Evolutionary conservation across 1,140 invertebrate species (phyloP).

Genomic region (Diprion similis): DNA sequence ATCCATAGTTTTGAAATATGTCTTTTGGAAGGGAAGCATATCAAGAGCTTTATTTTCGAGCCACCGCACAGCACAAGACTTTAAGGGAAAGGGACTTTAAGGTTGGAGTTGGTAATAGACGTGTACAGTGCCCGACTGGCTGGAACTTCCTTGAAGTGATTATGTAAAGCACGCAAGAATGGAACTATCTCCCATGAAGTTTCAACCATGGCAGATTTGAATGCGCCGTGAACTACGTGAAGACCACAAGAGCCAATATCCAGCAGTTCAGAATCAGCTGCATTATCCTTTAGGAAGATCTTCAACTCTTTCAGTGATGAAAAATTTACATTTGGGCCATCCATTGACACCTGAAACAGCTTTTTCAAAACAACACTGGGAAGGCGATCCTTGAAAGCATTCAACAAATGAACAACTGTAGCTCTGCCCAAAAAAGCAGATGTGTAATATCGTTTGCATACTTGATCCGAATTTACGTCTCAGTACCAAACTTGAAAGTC

Average conservation of each 20-base stretch:
- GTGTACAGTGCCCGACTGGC: constrained; percentile 23
- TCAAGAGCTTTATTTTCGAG: constrained; percentile 27
- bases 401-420: constrained; percentile 27
- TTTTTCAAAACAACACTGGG: constrained; percentile 20
- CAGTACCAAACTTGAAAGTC: constrained; percentile 18
- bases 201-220: constrained; percentile 23
- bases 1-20: constrained; percentile 20
- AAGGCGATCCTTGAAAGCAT: constrained; percentile 20
- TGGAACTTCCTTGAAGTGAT: constrained; percentile 24
- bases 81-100: constrained; percentile 27
- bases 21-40: constrained; percentile 14
- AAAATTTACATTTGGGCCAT: constrained; percentile 28
- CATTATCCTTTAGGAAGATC: constrained; percentile 7
- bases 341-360: constrained; percentile 34
- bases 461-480: constrained; percentile 7
- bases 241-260: constrained; percentile 28
- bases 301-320: constrained; percentile 22
- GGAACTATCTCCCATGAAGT: constrained; percentile 19
- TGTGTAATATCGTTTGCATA: constrained; percentile 25
- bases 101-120: constrained; percentile 12
- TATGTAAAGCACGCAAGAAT: constrained; percentile 20
- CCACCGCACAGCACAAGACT: constrained; percentile 27
- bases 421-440: constrained; percentile 31
- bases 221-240: constrained; percentile 24
- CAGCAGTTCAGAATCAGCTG: constrained; percentile 9